Evolutionary conservation across 2,113 vertebrate genomes (phyloP).

Genomic region (Pomatorhinus ruficollis): DNA sequence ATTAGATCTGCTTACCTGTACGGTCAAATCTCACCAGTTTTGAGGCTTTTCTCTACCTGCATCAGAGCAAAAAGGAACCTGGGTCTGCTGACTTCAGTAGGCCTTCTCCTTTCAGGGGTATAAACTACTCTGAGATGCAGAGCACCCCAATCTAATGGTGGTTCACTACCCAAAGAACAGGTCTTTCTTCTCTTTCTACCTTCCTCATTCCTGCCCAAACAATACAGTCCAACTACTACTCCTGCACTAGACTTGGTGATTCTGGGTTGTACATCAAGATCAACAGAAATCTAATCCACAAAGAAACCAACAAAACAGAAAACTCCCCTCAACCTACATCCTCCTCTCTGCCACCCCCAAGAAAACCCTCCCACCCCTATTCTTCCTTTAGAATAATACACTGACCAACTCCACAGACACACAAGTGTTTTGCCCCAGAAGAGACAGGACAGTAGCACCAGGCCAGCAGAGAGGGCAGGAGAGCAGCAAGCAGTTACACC

Average conservation of each 20-base stretch:
- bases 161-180: neutral
- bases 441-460: neutral
- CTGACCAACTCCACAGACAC: neutral
- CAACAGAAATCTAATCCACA: neutral
- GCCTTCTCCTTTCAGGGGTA: neutral
- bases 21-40: neutral
- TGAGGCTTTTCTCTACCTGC: neutral
- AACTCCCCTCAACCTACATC: fast-evolving
- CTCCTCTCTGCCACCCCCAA: fast-evolving
- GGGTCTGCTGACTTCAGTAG: neutral
- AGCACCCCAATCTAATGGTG: neutral
- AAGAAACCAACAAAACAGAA: neutral
- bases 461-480: neutral
- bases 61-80: neutral
- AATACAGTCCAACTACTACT: neutral
- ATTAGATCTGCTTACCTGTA: neutral
- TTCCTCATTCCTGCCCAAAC: neutral
- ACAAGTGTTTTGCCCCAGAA: neutral
- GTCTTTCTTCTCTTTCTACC: neutral
- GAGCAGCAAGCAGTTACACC: neutral
- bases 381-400: neutral
- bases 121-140: neutral
- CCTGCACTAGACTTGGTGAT: neutral
- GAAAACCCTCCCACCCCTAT: fast-evolving
- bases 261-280: neutral